A percentile compares a stretch with the other conserved stretches of the same genome.
phyloP scores from a whole-genome alignment of 2,113 vertebrate species.

The Salvelinus namaycush region DNA sequence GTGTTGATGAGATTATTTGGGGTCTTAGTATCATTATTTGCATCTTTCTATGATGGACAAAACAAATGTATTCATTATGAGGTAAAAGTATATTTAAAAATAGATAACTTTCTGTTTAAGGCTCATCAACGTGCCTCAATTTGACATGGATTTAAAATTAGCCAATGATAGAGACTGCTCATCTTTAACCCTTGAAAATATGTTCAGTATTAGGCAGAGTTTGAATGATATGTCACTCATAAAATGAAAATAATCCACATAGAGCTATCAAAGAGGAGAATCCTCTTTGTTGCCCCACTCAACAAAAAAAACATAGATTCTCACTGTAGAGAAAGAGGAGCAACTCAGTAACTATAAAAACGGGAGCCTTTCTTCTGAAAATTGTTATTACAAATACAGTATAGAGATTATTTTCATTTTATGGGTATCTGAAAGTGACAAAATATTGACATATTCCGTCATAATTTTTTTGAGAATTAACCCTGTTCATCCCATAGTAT shows the following conservation, averaged over 20 bases:
- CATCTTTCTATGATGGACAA: constrained; percentile 58
- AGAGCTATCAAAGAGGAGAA: constrained; percentile 6
- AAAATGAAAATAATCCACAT: constrained; percentile 63
- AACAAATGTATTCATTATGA: constrained; percentile 47
- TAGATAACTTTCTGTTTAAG: constrained; percentile 21
- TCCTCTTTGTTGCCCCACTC: constrained; percentile 8
- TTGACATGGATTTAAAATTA: constrained; percentile 13
- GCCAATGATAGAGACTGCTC: not conserved
- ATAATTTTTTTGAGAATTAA: not conserved
- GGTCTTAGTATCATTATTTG: constrained; percentile 22
- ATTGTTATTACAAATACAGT: not conserved
- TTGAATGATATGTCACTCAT: constrained; percentile 51
- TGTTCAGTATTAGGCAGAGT: constrained; percentile 19
- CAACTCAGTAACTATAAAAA: not conserved
- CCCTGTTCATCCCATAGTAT: not conserved
- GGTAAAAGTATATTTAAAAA: constrained; percentile 38
- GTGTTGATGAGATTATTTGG: constrained; percentile 33
- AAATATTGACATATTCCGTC: not conserved
- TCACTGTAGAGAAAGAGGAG: not conserved
- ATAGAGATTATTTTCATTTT: constrained; percentile 62
- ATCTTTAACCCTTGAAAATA: not conserved
- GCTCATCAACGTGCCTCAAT: constrained; percentile 3
- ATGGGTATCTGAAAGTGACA: constrained; percentile 47
- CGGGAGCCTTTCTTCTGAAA: too few species aligned
- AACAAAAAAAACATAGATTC: not conserved